A percentile compares a stretch with the other conserved stretches of the same genome.
These are phyloP conservation scores for Busseola fusca DNA, from an alignment of 2,888 invertebrate genomes.

Conservation along the genomic window DNA sequence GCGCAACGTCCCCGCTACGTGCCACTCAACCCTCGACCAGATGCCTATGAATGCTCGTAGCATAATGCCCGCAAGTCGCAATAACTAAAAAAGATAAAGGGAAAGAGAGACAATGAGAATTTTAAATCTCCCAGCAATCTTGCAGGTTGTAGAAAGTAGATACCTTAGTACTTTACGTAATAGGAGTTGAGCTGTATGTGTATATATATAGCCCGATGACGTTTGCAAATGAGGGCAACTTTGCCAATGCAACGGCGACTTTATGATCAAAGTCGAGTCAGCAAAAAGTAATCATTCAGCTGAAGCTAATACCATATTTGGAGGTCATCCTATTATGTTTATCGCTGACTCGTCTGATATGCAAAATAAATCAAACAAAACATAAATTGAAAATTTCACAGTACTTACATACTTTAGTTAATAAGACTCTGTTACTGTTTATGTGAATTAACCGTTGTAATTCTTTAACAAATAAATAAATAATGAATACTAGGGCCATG, in stretches of 20 bases:
- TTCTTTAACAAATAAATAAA: too few species aligned
- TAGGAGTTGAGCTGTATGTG: background rate
- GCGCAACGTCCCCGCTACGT: background rate
- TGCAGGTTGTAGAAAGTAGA: background rate
- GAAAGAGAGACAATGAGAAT: slow-evolving; percentile 2
- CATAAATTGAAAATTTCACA: background rate
- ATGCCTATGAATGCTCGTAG: background rate
- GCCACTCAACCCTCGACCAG: background rate
- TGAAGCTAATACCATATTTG: background rate
- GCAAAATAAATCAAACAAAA: slow-evolving; percentile 1
- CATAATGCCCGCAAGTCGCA: slow-evolving; percentile 2
- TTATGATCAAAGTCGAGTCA: background rate
- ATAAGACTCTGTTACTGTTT: too few species aligned
- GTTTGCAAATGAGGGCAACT: background rate
- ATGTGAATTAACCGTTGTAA: too few species aligned
- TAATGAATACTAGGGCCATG: background rate
- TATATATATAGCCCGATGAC: background rate
- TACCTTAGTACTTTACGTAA: background rate
- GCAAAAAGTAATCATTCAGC: background rate
- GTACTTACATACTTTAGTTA: too few species aligned
- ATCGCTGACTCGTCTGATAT: background rate
- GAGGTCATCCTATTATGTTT: background rate
- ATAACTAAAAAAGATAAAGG: slow-evolving; percentile 13
- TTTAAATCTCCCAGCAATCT: slow-evolving; percentile 15
- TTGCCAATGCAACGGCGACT: too few species aligned